Base-by-base conservation (phyloP, 2,797 vertebrate genomes). In the Chiroxiphia lanceolata region DNA sequence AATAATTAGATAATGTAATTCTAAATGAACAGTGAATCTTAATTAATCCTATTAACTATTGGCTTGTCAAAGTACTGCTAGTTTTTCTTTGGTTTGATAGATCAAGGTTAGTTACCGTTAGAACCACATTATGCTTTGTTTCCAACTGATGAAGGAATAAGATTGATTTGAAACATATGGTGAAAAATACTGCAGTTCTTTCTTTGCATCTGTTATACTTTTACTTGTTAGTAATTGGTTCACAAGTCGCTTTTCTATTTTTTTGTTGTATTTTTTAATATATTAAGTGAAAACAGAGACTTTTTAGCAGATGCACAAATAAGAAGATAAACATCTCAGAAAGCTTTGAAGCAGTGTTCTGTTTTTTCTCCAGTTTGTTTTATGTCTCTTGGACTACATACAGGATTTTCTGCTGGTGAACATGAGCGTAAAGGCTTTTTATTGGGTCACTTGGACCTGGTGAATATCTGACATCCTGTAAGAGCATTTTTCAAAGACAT, bases 101-200 rank as follows among this genome's bases (percentile, higher is more conserved):
- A 96, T 93, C 83, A 88, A 89, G 81, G 93, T 94, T 94, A 91
- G 63, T 83, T 75, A 68, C 72, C 95, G 59, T 94, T 93, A 92
- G 89, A 89, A 96, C 88, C 85, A 95, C 68, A 71, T 92, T 92
- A 70, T 87, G 78, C 82, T 97, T 96, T 96, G 84, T 97, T 97
- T 97, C 92, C 92, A 94, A 75, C 95, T 94, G 93, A 96, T 97
- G 96, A 96, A 96, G 94, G 95, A 97, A 94, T 75, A 95, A 93
- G 77, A 94, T 51, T 97, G 97, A 97, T 97, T 95, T 94, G 93
- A 97, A 98, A 97, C 97, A 98, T 13, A 57, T 96, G 96, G 89
- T 85, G 65, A 96, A 97, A 84, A 96, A 96, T 96, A 87, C 44
- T 38, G 81, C 89, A 68, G 76, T 78, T 94, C 95, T 96, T 84